Evolutionary conservation across 1,140 invertebrate genomes (phyloP), one percentile per base, ranked within the genome.

Genomic region (Chironomus striatipennis): DNA sequence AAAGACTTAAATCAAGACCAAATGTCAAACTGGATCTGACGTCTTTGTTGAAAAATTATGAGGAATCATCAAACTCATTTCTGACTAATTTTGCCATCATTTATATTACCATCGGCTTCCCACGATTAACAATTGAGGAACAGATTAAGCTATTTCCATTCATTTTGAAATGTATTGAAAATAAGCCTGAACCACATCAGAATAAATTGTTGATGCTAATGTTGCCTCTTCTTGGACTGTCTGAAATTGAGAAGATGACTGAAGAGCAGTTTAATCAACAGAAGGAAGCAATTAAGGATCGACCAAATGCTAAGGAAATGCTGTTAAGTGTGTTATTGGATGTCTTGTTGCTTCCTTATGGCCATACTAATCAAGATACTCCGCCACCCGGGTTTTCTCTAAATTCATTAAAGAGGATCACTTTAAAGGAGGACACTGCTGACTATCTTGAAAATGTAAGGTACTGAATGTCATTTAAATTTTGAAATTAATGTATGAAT

Each of bases 41-140:
- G 77, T 88, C 89, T 15, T 84, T 98, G 4, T 81, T 98, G 12
- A 83, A 89, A 65, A 90, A 94, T 76, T 97, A 96, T 83, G 87
- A 89, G 79, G 90, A 94, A 82, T 73, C 77, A 34, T 75, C 77
- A 7, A 80, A 78, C 72, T 83, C 75, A 24, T 82, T 82, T 75
- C 87, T 89, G 24, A 84, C 96, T 90, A 98, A 98, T 84, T 97
- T 98, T 81, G 91, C 93, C 67, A 93, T 97, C 74, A 94, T 97
- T 79, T 98, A 97, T 79, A 92, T 97, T 67, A 95, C 94, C 82
- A 88, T 96, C 87, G 94, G 95, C 17, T 97, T 89, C 85, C 93
- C 94, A 1, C 84, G 95, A 76, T 83, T 96, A 76, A 86, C 90
- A 43, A 83, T 88, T 47, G 88, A 89, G 15, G 89, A 92, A 77